Base-by-base conservation (phyloP, 1,140 invertebrate species). In the Drosophila bipectinata region DNA sequence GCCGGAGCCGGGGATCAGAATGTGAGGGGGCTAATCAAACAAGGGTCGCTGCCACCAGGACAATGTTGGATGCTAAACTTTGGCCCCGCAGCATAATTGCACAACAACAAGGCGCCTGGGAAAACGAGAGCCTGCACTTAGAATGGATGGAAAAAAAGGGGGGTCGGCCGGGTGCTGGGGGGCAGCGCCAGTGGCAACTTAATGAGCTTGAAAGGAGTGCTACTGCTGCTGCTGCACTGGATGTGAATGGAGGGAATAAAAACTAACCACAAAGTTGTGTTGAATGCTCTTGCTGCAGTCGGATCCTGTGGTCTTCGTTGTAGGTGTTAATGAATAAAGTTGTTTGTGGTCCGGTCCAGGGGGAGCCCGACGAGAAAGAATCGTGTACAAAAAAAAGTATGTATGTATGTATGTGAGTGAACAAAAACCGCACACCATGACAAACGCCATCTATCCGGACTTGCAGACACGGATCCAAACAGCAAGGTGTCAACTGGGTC, bases 301-400 rank as follows among this genome's bases (percentile, higher is more conserved):
- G 56, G 72, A 69, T 74, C 60, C 61, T 71, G 64, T 48, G 64
- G 57, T 39, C 57, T n/a, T 15, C 54, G 74, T 90, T 87, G 87
- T 87, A 90, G 88, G 87, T 90, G 87, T 90, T 90, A 90, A 90
- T 90, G 87, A 90, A 90, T 82, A 90, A 88, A 83, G 83, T 88
- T 90, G 77, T 75, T 80, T 84, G 84, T 71, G 80, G 82, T 85
- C 73, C 77, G 47, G 51, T 51, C 66, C 55, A 62, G 61, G 51
- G 69, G 61, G 62, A 82, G 34, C 34, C 9, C 9, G 34, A 44
- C 68, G 61, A 48, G 63, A 61, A 79, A 53, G 60, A 75, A 63
- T 47, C 72, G 39, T 63, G 72, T 73, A 77, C 73, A 80, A 77
- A 83, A 64, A 80, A 74, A 83, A 61, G 10, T 4, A 12, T 34